Base-by-base conservation (phyloP, 2,113 vertebrate species). In the Actinemys pallida region DNA sequence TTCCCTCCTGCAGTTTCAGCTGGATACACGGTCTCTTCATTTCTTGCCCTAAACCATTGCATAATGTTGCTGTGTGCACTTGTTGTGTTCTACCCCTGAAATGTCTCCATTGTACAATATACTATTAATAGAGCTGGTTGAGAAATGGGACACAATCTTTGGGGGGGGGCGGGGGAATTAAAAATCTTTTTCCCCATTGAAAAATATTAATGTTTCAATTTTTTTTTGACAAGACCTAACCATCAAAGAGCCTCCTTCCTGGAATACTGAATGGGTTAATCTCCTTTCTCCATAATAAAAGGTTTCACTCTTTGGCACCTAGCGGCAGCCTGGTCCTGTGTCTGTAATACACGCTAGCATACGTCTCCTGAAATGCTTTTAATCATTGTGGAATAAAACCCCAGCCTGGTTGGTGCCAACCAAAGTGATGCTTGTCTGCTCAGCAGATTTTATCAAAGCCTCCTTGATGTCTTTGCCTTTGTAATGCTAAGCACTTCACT, bases 371-470 rank as follows among this genome's bases (percentile, higher is more conserved):
- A 96, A 96, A 92, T 95, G 96, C 93, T 96, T 97, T 96, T 96
- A 96, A 97, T 96, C 95, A 94, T 96, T 52, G 93, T 90, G 92
- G 96, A 96, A 97, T 97, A 97, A 96, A 97, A 97, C 92, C 92
- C 93, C 94, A 93, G 95, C 94, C 94, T 53, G 95, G 90, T 90
- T 96, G 97, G 97, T 97, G 96, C 97, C 97, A 98, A 96, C 94
- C 92, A 95, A 92, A 95, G 94, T 90, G 96, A 97, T 97, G 96
- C 95, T 97, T 97, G 97, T 95, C 96, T 96, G 97, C 96, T 98
- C 97, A 97, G 97, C 97, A 98, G 97, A 98, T 98, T 97, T 97
- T 98, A 97, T 98, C 97, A 97, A 95, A 95, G 97, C 95, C 97
- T 97, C 97, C 96, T 97, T 97, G 96, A 96, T 97, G 97, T 97